These are phyloP conservation scores for Rhinatrema bivittatum DNA, from an alignment of 2,797 vertebrate genomes.

Conservation along the genomic window DNA sequence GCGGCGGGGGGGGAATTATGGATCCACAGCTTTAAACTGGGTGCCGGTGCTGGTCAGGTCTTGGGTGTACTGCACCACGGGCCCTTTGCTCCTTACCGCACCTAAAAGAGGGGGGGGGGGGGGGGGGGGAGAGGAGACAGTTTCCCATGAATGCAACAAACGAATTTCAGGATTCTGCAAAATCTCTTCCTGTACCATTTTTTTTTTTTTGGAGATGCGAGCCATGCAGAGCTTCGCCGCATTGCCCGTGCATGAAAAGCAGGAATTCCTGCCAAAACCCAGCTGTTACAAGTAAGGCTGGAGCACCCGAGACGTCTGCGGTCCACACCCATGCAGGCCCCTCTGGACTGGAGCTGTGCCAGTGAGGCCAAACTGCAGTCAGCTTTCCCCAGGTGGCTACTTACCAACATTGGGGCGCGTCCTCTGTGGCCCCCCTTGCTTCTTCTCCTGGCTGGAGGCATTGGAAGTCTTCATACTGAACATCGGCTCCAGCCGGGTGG, in stretches of 20 bases:
- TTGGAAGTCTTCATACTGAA: conserved; percentile 93
- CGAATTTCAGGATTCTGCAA: too few species aligned
- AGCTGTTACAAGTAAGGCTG: too few species aligned
- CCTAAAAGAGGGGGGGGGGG: conserved; percentile 44
- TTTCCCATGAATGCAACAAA: too few species aligned
- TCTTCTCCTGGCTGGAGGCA: conserved; percentile 84
- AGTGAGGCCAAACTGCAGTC: too few species aligned
- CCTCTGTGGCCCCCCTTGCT: conserved; percentile 80
- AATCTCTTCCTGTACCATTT: too few species aligned
- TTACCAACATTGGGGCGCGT: conserved; percentile 89
- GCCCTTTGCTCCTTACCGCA: conserved; percentile 84
- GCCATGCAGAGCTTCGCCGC: not conserved
- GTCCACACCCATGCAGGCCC: too few species aligned
- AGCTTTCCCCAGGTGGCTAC: not conserved
- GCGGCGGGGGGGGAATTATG: conserved; percentile 26
- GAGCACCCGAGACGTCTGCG: too few species aligned
- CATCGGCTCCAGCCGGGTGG: conserved; percentile 94
- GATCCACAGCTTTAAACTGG: conserved; percentile 42
- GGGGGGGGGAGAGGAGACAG: not conserved
- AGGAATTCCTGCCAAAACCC: too few species aligned
- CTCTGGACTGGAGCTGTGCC: too few species aligned
- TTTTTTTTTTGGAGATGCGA: too few species aligned
- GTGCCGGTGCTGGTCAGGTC: conserved; percentile 55
- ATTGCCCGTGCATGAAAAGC: not conserved
- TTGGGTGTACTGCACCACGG: conserved; percentile 89